Evolutionary conservation across 2,113 vertebrate species (phyloP).

Genomic region (Leiothrix lutea): DNA sequence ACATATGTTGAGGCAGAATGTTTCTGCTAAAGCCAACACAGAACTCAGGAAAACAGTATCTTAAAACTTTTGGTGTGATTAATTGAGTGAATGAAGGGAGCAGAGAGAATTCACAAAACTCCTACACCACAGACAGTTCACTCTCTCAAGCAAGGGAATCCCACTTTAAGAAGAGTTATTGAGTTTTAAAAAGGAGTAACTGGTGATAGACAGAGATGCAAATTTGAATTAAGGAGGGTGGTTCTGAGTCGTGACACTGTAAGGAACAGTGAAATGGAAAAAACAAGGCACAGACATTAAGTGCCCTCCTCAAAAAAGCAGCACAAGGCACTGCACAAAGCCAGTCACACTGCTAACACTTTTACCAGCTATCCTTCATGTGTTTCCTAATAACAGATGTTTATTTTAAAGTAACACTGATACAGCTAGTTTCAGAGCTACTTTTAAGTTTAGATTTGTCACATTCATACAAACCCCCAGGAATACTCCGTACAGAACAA

Average conservation of each 20-base stretch:
- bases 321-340: not conserved
- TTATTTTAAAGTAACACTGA: not conserved
- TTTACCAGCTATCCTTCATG: not conserved
- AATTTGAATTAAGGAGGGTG: not conserved
- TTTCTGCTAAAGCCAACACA: not conserved
- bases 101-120: not conserved
- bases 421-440: not conserved
- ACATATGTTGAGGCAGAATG: not conserved
- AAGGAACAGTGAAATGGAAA: not conserved
- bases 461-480: not conserved
- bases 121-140: not conserved
- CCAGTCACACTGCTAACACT: not conserved
- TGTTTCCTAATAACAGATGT: not conserved
- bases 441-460: not conserved
- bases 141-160: not conserved
- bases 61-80: not conserved
- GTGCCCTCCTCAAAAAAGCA: not conserved
- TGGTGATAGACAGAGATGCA: not conserved
- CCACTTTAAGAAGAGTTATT: not conserved
- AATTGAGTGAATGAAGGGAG: not conserved
- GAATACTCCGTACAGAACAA: not conserved
- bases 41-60: not conserved
- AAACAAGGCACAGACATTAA: not conserved
- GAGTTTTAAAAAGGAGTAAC: not conserved
- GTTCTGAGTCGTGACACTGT: not conserved